phyloP scores from a whole-genome alignment of 1,140 invertebrate species.

The Eubasilissa regina region DNA sequence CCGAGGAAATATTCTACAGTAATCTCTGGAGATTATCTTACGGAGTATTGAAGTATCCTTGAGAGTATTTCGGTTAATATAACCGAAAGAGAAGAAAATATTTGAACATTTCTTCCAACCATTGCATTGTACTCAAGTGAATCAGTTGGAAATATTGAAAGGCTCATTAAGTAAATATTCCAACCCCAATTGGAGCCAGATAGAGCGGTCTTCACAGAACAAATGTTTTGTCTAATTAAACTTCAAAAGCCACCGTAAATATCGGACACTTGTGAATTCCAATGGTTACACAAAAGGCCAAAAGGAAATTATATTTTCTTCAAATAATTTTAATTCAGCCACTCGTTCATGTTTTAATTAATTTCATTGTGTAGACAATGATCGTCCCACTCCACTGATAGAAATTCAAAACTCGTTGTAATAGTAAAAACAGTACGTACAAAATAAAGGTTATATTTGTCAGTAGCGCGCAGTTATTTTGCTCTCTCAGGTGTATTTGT shows the following conservation, averaged over 20 bases:
- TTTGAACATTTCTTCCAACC: not conserved
- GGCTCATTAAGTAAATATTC: not conserved
- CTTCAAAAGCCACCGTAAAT: constrained; percentile 15
- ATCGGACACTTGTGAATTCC: constrained; percentile 30
- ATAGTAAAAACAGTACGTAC: not conserved
- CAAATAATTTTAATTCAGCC: not conserved
- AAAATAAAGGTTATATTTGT: not conserved
- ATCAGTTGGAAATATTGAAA: constrained; percentile 7
- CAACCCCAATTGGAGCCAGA: not conserved
- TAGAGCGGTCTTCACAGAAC: not conserved
- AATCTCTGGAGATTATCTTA: constrained; percentile 45
- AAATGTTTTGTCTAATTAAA: constrained; percentile 38
- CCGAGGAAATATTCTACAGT: too few species aligned
- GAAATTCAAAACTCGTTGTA: constrained; percentile 11
- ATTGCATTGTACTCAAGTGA: not conserved
- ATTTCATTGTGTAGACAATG: constrained; percentile 36
- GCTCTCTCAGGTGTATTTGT: constrained; percentile 39
- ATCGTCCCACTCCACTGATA: constrained; percentile 3
- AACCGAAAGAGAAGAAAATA: not conserved
- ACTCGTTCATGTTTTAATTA: constrained; percentile 39
- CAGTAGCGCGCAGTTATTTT: not conserved
- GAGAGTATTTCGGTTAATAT: constrained; percentile 5
- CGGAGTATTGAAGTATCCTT: constrained; percentile 30
- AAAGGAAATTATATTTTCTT: constrained; percentile 35
- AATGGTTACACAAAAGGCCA: constrained; percentile 30